phyloP scores from a whole-genome alignment of 1,140 invertebrate species.

The Cherax quadricarinatus region DNA sequence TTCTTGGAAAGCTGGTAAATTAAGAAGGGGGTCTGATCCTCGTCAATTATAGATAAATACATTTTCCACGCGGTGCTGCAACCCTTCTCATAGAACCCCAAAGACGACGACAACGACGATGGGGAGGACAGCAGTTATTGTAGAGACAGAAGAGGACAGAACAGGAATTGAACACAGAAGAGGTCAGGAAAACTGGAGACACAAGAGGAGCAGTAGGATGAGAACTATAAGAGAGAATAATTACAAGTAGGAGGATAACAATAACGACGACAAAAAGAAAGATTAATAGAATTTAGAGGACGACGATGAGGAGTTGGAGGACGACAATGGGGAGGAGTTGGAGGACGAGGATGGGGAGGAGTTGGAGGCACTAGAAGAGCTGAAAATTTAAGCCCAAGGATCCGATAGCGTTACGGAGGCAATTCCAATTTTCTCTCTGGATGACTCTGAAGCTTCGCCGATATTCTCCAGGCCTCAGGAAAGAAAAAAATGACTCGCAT shows the following conservation, averaged over 20 bases:
- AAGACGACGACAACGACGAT: not conserved
- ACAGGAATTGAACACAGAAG: too few relatives aligned
- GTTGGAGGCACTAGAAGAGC: not conserved
- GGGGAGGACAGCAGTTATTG: too few relatives aligned
- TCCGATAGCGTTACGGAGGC: not conserved
- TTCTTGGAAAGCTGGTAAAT: not conserved
- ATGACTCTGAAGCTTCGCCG: not conserved
- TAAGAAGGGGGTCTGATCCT: not conserved
- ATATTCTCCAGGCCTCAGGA: not conserved
- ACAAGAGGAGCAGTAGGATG: too few relatives aligned
- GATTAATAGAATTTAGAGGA: too few relatives aligned
- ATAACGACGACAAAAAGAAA: too few relatives aligned
- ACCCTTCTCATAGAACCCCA: not conserved
- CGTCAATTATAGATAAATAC: slow-evolving; percentile 7
- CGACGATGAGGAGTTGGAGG: too few relatives aligned
- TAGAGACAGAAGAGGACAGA: too few relatives aligned
- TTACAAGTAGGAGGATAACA: too few relatives aligned
- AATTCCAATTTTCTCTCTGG: not conserved
- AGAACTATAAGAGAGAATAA: too few relatives aligned
- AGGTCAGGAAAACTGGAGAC: too few relatives aligned
- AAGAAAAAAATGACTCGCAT: not conserved
- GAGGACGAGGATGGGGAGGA: too few relatives aligned
- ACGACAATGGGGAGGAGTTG: too few relatives aligned
- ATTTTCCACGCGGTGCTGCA: not conserved
- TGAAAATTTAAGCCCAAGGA: not conserved